Conservation (phyloP, 2,888 invertebrate genomes). For the Drosophila histrio region DNA sequence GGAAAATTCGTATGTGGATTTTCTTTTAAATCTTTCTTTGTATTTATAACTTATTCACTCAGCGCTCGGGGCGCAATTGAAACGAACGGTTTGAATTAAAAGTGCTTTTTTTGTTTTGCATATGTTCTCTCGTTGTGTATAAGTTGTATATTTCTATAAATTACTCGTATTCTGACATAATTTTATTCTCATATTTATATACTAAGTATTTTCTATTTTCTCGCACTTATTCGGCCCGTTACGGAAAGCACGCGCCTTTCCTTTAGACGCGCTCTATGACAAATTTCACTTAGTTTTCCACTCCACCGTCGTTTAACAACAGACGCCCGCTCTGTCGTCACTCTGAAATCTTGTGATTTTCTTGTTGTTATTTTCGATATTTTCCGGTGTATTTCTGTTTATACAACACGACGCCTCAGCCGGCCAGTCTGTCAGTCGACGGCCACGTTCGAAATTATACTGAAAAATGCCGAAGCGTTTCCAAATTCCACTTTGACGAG, state of each 20-base stretch:
- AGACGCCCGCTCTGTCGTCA: constrained; percentile 22
- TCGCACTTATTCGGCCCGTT: constrained; percentile 6
- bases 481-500: constrained; percentile 72
- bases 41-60: constrained; percentile 61
- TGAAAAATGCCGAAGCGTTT: constrained; percentile 69
- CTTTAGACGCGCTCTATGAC: constrained; percentile 4
- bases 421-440: constrained; percentile 57
- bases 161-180: constrained; percentile 51
- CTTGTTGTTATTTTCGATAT: constrained; percentile 33
- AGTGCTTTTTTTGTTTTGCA: constrained; percentile 21
- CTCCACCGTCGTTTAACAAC: constrained; percentile 29
- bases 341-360: constrained; percentile 14
- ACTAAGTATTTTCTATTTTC: constrained; percentile 12
- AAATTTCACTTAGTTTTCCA: constrained; percentile 17
- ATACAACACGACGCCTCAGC: constrained; percentile 30
- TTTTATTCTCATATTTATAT: constrained; percentile 22
- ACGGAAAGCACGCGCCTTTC: constrained; percentile 36
- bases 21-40: background rate
- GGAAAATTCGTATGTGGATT: constrained; percentile 39
- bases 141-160: constrained; percentile 44
- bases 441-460: constrained; percentile 71
- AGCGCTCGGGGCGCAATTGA: constrained; percentile 47
- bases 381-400: constrained; percentile 50
- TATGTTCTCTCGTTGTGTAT: background rate
- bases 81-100: constrained; percentile 41